These are phyloP conservation scores for Sphaerodactylus townsendi DNA, from an alignment of 2,113 vertebrate genomes.

Conservation along the genomic window DNA sequence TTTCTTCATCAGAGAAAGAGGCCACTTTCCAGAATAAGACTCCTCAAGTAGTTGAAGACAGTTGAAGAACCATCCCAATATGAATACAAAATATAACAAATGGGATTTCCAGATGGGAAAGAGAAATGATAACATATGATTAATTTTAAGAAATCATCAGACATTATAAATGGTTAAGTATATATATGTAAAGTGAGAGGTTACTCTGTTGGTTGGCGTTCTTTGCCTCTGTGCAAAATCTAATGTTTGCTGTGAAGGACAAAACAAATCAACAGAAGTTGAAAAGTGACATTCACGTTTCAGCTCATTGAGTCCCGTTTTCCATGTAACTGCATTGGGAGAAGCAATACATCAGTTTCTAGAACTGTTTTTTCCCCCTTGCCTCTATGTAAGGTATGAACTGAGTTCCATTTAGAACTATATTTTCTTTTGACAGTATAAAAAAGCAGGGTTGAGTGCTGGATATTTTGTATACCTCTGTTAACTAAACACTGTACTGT, in stretches of 20 bases:
- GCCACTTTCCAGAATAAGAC: no score
- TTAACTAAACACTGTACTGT: background rate
- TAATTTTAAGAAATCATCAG: no score
- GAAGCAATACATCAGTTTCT: background rate
- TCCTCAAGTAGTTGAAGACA: no score
- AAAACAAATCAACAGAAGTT: background rate
- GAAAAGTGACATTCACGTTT: no score
- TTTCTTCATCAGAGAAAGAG: no score
- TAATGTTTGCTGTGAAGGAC: background rate
- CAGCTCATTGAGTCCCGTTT: background rate
- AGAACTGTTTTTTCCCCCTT: no score
- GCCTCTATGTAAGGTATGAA: background rate
- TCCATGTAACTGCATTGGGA: background rate
- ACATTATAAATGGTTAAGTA: background rate
- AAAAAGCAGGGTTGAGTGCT: background rate
- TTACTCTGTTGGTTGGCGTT: background rate
- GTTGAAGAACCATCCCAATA: no score
- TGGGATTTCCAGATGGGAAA: background rate
- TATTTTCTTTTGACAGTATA: background rate
- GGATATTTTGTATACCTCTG: background rate
- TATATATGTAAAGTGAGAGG: background rate
- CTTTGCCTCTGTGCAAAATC: no score
- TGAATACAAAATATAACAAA: background rate
- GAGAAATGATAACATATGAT: background rate
- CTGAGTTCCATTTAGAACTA: background rate